Conservation (phyloP, 2,888 invertebrate genomes). For the Coleophora flavipennella region DNA sequence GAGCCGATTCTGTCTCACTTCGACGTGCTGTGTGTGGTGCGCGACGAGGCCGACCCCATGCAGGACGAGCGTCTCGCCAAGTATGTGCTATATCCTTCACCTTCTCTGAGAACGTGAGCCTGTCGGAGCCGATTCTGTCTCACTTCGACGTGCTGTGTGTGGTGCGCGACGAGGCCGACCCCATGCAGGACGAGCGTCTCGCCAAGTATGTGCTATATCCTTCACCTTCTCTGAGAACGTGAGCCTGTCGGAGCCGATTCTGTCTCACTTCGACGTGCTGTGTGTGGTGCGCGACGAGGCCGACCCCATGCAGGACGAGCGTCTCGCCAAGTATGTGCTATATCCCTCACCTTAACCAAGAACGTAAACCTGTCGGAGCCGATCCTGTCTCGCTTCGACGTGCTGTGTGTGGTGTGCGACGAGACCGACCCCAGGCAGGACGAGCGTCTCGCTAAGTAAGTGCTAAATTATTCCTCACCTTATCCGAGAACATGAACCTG, state of each 20-base stretch:
- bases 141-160: slow-evolving; percentile 98
- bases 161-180: slow-evolving; percentile 95
- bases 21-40: slow-evolving; percentile 96
- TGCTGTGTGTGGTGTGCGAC: slow-evolving; percentile 97
- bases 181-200: slow-evolving; percentile 90
- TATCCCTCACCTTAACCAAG: slow-evolving; percentile 97
- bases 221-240: slow-evolving; percentile 98
- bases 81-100: slow-evolving; percentile 77
- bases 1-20: slow-evolving; percentile 99
- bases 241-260: slow-evolving; percentile 96
- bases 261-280: slow-evolving; percentile 97
- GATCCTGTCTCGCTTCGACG: slow-evolving; percentile 97
- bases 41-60: slow-evolving; percentile 96
- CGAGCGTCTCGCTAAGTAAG: slow-evolving; percentile 84
- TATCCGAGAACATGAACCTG: slow-evolving; percentile 96
- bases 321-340: slow-evolving; percentile 79
- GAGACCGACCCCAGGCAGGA: slow-evolving; percentile 95
- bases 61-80: slow-evolving; percentile 91
- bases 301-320: slow-evolving; percentile 93
- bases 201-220: slow-evolving; percentile 78
- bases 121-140: slow-evolving; percentile 98
- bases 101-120: slow-evolving; percentile 96
- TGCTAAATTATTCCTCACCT: slow-evolving; percentile 88
- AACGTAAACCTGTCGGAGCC: slow-evolving; percentile 99
- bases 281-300: slow-evolving; percentile 98